These are phyloP conservation scores for Barnardius zonarius DNA, from an alignment of 2,113 vertebrate species.

Conservation along the genomic window DNA sequence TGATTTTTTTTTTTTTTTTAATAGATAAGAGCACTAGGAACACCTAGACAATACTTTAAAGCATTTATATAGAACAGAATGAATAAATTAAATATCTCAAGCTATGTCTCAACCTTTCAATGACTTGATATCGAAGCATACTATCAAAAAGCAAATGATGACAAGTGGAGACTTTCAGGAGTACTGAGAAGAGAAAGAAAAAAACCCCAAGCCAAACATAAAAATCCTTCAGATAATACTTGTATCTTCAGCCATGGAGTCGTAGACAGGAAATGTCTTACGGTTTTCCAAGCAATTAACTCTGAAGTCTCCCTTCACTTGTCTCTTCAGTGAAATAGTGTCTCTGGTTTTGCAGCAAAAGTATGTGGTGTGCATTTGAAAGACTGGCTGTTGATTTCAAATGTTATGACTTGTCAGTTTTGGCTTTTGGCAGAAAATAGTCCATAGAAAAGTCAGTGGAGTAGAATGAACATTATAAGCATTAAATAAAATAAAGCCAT, in stretches of 20 bases:
- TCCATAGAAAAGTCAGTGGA: neutral
- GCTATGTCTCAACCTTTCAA: neutral
- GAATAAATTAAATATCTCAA: neutral
- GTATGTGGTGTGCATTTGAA: neutral
- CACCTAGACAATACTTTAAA: neutral
- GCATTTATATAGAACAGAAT: neutral
- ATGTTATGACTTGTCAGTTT: neutral
- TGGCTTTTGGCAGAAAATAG: neutral
- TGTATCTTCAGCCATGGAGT: neutral
- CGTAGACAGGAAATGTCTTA: neutral
- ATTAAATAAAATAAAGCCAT: neutral
- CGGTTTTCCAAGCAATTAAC: neutral
- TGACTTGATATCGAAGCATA: neutral
- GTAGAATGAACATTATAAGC: neutral
- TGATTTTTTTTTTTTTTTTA: neutral
- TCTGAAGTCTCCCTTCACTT: neutral
- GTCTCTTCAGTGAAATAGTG: neutral
- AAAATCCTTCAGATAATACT: neutral
- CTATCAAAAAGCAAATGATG: neutral
- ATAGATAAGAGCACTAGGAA: neutral
- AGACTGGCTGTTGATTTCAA: neutral
- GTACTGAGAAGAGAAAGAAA: neutral
- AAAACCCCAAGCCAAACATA: neutral
- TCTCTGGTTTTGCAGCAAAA: neutral
- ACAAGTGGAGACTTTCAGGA: neutral